Conservation (phyloP, 1,140 invertebrate genomes). For the Heliconius hermathena region DNA sequence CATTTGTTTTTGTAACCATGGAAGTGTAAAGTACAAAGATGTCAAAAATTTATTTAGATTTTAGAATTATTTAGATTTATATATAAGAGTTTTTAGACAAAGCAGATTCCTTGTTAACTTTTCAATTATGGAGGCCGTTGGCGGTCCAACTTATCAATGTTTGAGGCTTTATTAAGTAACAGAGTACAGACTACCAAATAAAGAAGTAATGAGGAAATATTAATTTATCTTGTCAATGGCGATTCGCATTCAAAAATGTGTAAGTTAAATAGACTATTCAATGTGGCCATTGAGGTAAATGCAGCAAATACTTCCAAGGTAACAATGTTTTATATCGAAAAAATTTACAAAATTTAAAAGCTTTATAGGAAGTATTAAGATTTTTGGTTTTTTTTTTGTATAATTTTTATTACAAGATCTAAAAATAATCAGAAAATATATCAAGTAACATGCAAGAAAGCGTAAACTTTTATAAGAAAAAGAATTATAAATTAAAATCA, state of each 20-base stretch:
- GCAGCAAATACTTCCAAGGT: not conserved
- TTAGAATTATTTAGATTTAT: no score
- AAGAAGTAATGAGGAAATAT: not conserved
- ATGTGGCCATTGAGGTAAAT: not conserved
- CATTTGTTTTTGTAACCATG: not conserved
- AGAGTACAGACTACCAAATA: not conserved
- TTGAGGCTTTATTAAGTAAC: not conserved
- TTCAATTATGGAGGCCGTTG: no score
- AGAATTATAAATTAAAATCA: not conserved
- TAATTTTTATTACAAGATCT: not conserved
- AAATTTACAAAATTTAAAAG: not conserved
- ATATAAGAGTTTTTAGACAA: no score
- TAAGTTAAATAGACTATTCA: not conserved
- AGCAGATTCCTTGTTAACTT: no score
- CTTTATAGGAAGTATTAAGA: no score
- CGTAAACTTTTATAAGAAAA: not conserved
- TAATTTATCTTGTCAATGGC: constrained; percentile 10
- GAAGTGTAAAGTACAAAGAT: not conserved
- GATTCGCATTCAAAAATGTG: not conserved
- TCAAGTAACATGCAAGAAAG: no score
- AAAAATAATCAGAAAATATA: not conserved
- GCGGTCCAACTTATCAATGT: no score
- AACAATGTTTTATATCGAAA: not conserved
- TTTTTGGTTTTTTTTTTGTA: no score
- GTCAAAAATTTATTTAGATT: no score